Base-by-base conservation (phyloP, 2,113 vertebrate species). In the Corvus cornix region DNA sequence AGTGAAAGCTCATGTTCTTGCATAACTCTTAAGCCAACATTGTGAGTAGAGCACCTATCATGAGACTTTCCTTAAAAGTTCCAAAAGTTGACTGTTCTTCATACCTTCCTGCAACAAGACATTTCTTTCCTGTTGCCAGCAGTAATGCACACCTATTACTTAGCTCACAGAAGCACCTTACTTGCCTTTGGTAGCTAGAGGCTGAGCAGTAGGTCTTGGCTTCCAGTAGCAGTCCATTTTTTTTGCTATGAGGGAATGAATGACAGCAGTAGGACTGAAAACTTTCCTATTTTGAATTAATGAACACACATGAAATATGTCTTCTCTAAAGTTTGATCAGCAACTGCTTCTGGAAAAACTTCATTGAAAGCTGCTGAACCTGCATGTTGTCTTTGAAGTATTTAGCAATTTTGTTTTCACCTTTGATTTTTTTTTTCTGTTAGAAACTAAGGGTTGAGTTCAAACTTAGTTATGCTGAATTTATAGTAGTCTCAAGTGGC, bases 341-440 rank as follows among this genome's bases (percentile, higher is more conserved):
- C 60, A 81, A 3, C 24, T 51, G 22, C 55, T 90, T 89, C 62
- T 72, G 67, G 66, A 87, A 93, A 23, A 31, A 82, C 30, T 69
- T 83, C 28, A 62, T 18, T 68, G 87, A 89, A 84, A 79, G 35
- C 16, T 92, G 53, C 70, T 94, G 84, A 92, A 89, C 6, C 19
- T 94, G 43, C 46, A 39, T 37, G 22, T 67, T 93, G 18, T 51
- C 67, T 76, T 78, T 82, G 58, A 94, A 91, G 20, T 87, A 84
- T 59, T 91, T 87, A 95, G 70, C 49, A 87, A 73, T 82, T 95
- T 91, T 80, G 69, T 82, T 91, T 92, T 91, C 48, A 84, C 13
- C 33, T 77, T 86, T 80, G 39, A 35, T 81, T 76, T 69, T 77
- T 76, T 75, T 84, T 68, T 93, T 43, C 14, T 82, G 4, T 62